Evolutionary conservation across 2,888 invertebrate genomes (phyloP), one percentile per base, ranked within the genome.

Genomic region (Mythimna loreyi): DNA sequence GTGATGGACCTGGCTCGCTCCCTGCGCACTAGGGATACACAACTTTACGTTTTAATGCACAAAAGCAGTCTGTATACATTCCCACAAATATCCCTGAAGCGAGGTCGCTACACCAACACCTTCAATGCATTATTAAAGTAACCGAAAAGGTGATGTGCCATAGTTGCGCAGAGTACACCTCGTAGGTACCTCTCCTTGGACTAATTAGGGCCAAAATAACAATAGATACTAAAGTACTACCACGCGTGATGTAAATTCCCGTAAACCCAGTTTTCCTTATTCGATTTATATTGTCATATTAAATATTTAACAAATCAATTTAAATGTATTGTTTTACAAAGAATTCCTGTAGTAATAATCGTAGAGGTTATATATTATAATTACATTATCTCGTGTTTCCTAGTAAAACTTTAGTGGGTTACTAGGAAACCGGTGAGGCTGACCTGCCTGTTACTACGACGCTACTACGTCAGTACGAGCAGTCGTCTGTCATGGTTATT

Each of bases 251-350:
- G 80, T 75, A 47, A 45, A 73, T 76, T 76, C 76, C 82, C 68
- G 45, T 69, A 57, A 60, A 28, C 50, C 55, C 30, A 8, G 71
- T 81, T 81, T 81, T 81, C 81, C 81, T 82, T 36, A 1, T 62
- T 2, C 19, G 55, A 73, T 79, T 71, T 52, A 59, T 23, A 33
- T 52, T 55, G 3, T 21, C 36, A 11, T 25, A 58, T 28, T 40
- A 6, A 43, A 43, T 63, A 19, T 66, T 59, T 60, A 55, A 62
- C n/a, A n/a, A 13, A 30, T 55, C 3, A 7, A 63, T 52, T 67
- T 30, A 47, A 49, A n/a, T 21, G 13, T 52, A 47, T 40, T 59
- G 33, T 36, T 19, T 45, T 49, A 47, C 25, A 16, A 47, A 55
- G 33, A 47, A 55, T 4, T 52, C 23, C 33, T 50, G 33, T 53